A percentile compares a stretch with the other conserved stretches of the same genome.
Evolutionary conservation across 2,888 invertebrate species (phyloP).

Genomic region (Glyphotaelius pellucidus): DNA sequence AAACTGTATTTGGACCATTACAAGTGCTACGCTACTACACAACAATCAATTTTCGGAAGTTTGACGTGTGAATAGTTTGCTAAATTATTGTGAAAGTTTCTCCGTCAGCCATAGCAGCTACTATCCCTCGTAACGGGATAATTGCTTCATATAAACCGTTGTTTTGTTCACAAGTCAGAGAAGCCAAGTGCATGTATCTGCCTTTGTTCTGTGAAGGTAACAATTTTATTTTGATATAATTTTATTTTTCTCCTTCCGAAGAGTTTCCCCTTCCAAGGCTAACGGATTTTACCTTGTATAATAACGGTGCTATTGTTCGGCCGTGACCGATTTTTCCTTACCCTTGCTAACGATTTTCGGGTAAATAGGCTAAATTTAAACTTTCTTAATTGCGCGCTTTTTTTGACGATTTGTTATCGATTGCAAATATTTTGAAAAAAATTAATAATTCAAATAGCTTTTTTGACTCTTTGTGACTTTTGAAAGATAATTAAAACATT

Average conservation of each 20-base stretch:
- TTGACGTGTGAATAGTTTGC: conserved; percentile 36
- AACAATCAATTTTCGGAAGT: conserved; percentile 10
- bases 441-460: neutral
- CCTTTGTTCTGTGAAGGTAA: conserved; percentile 77
- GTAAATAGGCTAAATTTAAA: conserved; percentile 13
- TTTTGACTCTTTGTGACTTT: neutral
- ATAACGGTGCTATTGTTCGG: conserved; percentile 48
- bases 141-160: conserved; percentile 74
- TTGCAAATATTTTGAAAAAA: neutral
- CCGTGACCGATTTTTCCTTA: conserved; percentile 68
- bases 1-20: conserved; percentile 47
- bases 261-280: conserved; percentile 41
- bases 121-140: conserved; percentile 76
- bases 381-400: conserved; percentile 1
- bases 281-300: conserved; percentile 67
- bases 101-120: conserved; percentile 73
- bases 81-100: conserved; percentile 65
- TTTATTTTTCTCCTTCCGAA: conserved; percentile 15
- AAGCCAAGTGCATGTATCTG: conserved; percentile 80
- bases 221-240: conserved; percentile 2
- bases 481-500: neutral
- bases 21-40: conserved; percentile 24
- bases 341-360: conserved; percentile 58
- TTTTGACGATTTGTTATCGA: conserved; percentile 68
- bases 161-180: conserved; percentile 75